Conservation (phyloP, 1,140 invertebrate genomes). For the Teleogryllus occipitalis region DNA sequence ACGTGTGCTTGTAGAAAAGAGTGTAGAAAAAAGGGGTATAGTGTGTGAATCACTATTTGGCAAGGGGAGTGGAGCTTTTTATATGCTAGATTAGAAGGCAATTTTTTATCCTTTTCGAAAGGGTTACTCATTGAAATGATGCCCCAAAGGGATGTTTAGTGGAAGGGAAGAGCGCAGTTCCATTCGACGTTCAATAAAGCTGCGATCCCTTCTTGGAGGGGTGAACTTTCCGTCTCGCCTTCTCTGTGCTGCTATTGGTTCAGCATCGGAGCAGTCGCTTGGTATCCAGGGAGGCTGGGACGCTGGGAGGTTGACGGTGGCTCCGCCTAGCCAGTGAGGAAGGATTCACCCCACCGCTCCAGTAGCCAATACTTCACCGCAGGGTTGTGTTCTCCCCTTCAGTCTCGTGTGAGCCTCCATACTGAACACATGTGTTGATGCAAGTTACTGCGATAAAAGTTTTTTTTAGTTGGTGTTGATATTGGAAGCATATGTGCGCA, state of each 20-base stretch:
- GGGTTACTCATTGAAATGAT: neutral
- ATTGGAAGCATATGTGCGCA: too few relatives aligned
- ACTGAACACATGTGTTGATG: neutral
- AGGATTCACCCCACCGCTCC: neutral
- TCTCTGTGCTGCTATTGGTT: neutral
- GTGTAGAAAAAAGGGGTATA: too few relatives aligned
- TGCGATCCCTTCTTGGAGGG: neutral
- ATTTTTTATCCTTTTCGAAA: neutral
- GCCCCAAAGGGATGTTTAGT: neutral
- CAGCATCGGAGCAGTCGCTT: neutral
- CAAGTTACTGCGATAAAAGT: too few relatives aligned
- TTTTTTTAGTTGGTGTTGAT: too few relatives aligned
- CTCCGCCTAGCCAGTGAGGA: neutral
- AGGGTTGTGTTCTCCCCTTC: neutral
- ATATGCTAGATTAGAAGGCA: neutral
- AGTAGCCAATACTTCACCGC: neutral
- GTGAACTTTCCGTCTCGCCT: neutral
- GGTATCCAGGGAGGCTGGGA: neutral
- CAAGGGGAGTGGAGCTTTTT: neutral
- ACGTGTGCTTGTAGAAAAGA: too few relatives aligned
- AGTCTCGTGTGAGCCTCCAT: neutral
- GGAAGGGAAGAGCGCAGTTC: neutral
- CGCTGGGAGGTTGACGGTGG: neutral
- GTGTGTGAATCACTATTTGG: too few relatives aligned
- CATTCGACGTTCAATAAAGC: neutral